phyloP scores from a whole-genome alignment of 2,888 invertebrate genomes.

The Latheticus oryzae region DNA sequence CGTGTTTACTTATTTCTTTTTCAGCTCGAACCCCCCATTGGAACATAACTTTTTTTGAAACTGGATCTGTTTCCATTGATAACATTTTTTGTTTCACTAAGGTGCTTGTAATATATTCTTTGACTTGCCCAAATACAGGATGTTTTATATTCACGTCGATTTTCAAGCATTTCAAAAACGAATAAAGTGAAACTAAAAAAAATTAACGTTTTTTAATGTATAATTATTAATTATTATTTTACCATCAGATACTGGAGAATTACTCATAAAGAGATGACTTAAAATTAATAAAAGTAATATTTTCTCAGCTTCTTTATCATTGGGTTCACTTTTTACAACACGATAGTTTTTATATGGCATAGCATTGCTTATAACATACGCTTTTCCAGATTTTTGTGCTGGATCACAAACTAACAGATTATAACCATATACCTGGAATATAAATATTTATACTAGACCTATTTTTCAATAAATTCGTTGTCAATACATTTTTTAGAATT shows the following conservation, averaged over 20 bases:
- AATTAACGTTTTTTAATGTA: no score
- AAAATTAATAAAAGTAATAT: conserved; percentile 53
- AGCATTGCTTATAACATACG: conserved; percentile 52
- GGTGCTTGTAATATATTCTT: conserved; percentile 50
- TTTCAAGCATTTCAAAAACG: conserved; percentile 50
- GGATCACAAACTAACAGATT: conserved; percentile 49
- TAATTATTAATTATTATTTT: conserved; percentile 20
- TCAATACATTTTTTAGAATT: conserved; percentile 51
- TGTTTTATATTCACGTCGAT: conserved; percentile 52
- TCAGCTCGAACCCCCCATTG: conserved; percentile 55
- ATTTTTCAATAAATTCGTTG: conserved; percentile 9
- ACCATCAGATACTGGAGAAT: conserved; percentile 52
- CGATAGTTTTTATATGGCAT: conserved; percentile 43
- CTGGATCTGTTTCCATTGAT: conserved; percentile 47
- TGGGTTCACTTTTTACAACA: conserved; percentile 41
- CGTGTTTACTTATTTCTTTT: conserved; percentile 55
- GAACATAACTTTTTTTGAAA: conserved; percentile 47
- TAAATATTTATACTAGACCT: conserved; percentile 8
- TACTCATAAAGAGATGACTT: conserved; percentile 55
- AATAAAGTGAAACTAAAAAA: conserved; percentile 52
- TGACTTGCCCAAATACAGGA: conserved; percentile 53
- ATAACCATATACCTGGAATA: conserved; percentile 54
- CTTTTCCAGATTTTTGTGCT: conserved; percentile 44
- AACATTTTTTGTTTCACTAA: conserved; percentile 53
- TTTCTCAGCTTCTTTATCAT: conserved; percentile 47